phyloP scores from a whole-genome alignment of 2,888 invertebrate species.

The Leucozona laternaria region DNA sequence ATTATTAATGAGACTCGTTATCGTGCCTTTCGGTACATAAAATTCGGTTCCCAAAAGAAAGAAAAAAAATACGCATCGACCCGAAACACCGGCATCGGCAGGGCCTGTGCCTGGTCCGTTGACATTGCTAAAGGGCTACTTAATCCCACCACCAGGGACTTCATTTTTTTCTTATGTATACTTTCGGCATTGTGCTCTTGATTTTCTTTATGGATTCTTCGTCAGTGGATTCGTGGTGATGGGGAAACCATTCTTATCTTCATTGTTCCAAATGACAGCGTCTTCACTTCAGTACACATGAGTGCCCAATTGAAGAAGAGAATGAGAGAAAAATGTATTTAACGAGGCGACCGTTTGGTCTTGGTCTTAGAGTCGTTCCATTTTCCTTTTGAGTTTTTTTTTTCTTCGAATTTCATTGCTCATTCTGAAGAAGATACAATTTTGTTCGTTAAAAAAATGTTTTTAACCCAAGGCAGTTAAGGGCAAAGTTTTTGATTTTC shows the following conservation, averaged over 20 bases:
- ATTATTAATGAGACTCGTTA: constrained; percentile 83
- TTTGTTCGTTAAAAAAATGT: background rate
- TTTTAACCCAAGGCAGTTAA: background rate
- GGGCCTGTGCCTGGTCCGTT: constrained; percentile 16
- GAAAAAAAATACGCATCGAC: background rate
- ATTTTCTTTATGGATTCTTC: constrained; percentile 69
- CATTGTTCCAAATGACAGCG: constrained; percentile 76
- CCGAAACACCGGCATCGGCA: background rate
- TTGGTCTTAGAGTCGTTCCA: constrained; percentile 11
- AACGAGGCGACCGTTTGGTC: constrained; percentile 57
- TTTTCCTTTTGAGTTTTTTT: constrained; percentile 20
- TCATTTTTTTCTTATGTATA: background rate
- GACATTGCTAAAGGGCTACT: constrained; percentile 53
- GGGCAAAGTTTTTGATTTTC: constrained; percentile 12
- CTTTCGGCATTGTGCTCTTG: constrained; percentile 62
- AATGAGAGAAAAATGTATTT: constrained; percentile 64
- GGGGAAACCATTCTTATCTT: constrained; percentile 66
- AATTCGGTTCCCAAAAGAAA: constrained; percentile 77
- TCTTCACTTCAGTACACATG: constrained; percentile 77
- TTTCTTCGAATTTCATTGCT: constrained; percentile 53
- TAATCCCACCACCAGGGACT: constrained; percentile 46
- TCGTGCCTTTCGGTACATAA: constrained; percentile 83
- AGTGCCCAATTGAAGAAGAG: constrained; percentile 70
- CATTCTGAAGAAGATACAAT: constrained; percentile 45
- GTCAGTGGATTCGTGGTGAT: constrained; percentile 46